These are phyloP conservation scores for Poeciliopsis prolifica DNA, from an alignment of 2,113 vertebrate genomes.

Conservation along the genomic window DNA sequence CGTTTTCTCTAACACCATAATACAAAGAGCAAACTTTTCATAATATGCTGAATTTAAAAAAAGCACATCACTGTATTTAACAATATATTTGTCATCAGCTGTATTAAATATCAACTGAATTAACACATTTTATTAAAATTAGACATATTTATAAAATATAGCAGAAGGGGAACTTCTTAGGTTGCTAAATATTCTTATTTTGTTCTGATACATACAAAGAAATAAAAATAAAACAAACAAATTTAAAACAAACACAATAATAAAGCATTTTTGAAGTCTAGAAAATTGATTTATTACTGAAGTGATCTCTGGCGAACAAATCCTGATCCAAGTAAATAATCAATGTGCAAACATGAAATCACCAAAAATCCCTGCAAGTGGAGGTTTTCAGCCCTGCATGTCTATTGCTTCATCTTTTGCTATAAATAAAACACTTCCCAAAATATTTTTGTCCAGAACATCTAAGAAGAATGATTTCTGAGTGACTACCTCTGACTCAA, in stretches of 20 bases:
- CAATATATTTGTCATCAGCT: too few species aligned
- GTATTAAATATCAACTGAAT: too few species aligned
- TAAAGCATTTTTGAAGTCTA: not conserved
- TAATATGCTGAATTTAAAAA: too few species aligned
- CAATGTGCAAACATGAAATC: slow-evolving; percentile 11
- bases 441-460: slow-evolving; percentile 40
- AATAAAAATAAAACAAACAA: too few species aligned
- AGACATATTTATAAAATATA: too few species aligned
- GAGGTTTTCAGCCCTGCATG: slow-evolving; percentile 32
- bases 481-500: slow-evolving; percentile 33
- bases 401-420: slow-evolving; percentile 56
- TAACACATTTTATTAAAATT: too few species aligned
- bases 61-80: too few species aligned
- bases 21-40: too few species aligned
- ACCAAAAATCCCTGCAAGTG: not conserved
- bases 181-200: too few species aligned
- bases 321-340: not conserved
- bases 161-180: too few species aligned
- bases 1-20: too few species aligned
- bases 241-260: not conserved
- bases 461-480: slow-evolving; percentile 34
- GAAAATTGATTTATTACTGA: not conserved
- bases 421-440: slow-evolving; percentile 60
- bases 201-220: too few species aligned
- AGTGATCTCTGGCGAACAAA: slow-evolving; percentile 1